Evolutionary conservation across 2,113 vertebrate species (phyloP).

Genomic region (Lathamus discolor): DNA sequence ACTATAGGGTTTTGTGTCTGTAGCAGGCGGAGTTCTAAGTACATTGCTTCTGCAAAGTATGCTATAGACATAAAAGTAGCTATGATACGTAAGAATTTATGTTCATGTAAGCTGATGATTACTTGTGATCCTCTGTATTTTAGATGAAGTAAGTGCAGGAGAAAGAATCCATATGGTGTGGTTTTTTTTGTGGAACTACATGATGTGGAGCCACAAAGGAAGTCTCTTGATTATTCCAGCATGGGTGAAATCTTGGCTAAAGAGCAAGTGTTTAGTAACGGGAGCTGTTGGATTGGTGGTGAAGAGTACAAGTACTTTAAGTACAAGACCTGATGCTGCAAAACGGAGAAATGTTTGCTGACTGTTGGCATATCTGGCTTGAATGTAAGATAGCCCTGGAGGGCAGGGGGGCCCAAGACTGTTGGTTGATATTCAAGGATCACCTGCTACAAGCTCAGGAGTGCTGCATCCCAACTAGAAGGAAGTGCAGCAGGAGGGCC

Average conservation of each 20-base stretch:
- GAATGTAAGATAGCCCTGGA: background rate
- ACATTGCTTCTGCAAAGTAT: background rate
- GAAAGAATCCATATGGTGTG: accelerated
- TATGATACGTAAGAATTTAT: background rate
- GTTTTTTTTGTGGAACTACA: background rate
- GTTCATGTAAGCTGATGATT: background rate
- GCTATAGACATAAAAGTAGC: background rate
- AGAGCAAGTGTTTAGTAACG: background rate
- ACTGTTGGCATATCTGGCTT: background rate
- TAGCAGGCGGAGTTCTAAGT: background rate
- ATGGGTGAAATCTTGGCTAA: background rate
- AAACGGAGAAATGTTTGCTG: background rate
- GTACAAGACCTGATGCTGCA: background rate
- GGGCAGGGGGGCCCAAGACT: too few relatives aligned
- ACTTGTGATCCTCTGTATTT: background rate
- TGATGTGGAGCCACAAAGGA: background rate
- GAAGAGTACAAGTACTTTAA: background rate
- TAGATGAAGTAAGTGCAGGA: background rate
- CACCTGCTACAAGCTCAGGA: too few relatives aligned
- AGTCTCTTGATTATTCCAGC: background rate
- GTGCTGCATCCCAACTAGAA: too few relatives aligned
- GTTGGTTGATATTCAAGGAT: too few relatives aligned
- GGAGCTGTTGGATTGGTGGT: background rate
- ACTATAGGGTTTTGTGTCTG: background rate
- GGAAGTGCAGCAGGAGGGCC: too few relatives aligned